Conservation (phyloP, 2,797 vertebrate species). For the Novumbra hubbsi region DNA sequence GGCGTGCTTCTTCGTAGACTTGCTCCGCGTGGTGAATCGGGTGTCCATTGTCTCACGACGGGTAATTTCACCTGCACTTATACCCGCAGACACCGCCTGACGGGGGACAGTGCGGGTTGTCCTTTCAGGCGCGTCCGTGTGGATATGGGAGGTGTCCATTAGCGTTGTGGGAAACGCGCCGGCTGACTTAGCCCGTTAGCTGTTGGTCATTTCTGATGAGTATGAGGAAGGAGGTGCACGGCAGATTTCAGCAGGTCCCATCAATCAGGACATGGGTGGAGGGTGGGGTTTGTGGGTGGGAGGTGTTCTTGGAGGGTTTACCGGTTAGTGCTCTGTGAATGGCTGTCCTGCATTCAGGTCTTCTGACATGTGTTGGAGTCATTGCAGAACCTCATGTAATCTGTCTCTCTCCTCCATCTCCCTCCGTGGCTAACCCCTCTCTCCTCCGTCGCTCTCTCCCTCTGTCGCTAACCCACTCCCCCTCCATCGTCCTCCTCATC, state of each 20-base stretch:
- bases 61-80: no score
- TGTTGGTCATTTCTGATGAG: constrained; percentile 34
- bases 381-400: constrained; percentile 33
- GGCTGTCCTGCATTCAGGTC: constrained; percentile 57
- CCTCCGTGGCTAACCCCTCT: no score
- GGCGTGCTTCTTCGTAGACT: no score
- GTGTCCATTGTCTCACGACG: no score
- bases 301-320: constrained; percentile 41
- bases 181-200: constrained; percentile 6
- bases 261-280: constrained; percentile 43
- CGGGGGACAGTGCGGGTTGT: no score
- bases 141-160: constrained; percentile 15
- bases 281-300: constrained; percentile 19
- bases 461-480: background rate
- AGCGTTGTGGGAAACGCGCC: no score
- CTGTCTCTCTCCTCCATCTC: no score
- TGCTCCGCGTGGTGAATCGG: no score
- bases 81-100: no score
- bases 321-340: constrained; percentile 56
- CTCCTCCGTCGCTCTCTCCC: no score
- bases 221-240: constrained; percentile 17
- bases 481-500: constrained; percentile 9
- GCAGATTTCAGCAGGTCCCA: constrained; percentile 46
- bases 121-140: constrained; percentile 21
- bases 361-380: constrained; percentile 66